These are phyloP conservation scores for Leucophenga montana DNA, from an alignment of 2,888 invertebrate species.

Conservation along the genomic window DNA sequence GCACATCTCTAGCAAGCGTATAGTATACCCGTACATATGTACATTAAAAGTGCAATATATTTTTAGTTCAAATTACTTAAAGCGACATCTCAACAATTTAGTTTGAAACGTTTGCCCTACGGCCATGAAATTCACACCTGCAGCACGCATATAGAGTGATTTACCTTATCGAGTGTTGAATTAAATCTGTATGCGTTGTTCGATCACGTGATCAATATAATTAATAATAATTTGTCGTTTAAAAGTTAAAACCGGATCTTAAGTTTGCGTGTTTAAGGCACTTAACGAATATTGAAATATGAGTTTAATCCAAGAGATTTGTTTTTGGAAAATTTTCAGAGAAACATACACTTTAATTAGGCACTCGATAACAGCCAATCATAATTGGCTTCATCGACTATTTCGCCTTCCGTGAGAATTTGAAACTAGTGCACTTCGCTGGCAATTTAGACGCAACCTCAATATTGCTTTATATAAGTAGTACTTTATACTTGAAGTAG, in stretches of 20 bases:
- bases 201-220: conserved; percentile 66
- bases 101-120: conserved; percentile 27
- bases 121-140: conserved; percentile 59
- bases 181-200: conserved; percentile 59
- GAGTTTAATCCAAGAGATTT: conserved; percentile 33
- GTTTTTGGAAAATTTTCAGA: conserved; percentile 3
- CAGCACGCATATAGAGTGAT: conserved; percentile 56
- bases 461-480: no score
- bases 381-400: conserved; percentile 43
- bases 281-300: conserved; percentile 27
- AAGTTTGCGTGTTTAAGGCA: conserved; percentile 39
- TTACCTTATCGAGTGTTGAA: conserved; percentile 49
- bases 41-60: conserved; percentile 27
- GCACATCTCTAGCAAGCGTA: conserved; percentile 35
- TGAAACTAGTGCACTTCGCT: no score
- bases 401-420: conserved; percentile 1
- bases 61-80: conserved; percentile 28
- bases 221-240: conserved; percentile 69
- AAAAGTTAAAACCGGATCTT: conserved; percentile 34
- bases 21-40: conserved; percentile 25
- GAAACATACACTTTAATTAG: conserved; percentile 3
- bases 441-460: no score
- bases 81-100: conserved; percentile 16
- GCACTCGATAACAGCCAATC: background rate
- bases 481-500: no score